Evolutionary conservation across 2,113 vertebrate species (phyloP).

Genomic region (Perca schrenkii): DNA sequence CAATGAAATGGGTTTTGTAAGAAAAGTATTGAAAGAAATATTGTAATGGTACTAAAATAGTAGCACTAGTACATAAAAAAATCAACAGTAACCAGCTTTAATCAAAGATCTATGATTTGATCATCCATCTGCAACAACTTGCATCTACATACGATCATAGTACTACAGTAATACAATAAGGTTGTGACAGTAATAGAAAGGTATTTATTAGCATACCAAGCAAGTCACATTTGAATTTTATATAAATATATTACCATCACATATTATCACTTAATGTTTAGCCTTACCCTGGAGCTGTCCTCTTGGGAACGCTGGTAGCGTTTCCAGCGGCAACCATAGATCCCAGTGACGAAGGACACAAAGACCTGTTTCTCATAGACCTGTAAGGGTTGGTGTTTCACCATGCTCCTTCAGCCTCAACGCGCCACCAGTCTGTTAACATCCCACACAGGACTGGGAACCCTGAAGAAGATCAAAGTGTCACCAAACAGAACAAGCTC

Average conservation of each 20-base stretch:
- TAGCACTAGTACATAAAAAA: not conserved
- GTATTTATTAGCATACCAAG: not conserved
- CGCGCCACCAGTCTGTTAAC: conserved; percentile 79
- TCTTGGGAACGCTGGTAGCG: conserved; percentile 99
- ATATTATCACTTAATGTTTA: not conserved
- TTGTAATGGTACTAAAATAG: not conserved
- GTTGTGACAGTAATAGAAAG: not conserved
- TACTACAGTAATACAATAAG: not conserved
- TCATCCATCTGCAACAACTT: not conserved
- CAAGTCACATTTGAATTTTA: not conserved
- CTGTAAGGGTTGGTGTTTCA: conserved; percentile 98
- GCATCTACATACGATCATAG: not conserved
- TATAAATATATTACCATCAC: not conserved
- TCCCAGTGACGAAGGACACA: conserved; percentile 95
- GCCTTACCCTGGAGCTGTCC: conserved; percentile 92
- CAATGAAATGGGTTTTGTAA: not conserved
- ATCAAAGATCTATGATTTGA: not conserved
- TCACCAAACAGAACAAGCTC: conserved; percentile 10
- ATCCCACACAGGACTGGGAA: conserved; percentile 86
- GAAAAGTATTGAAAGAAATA: not conserved
- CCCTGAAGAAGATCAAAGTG: conserved; percentile 72
- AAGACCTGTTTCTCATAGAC: conserved; percentile 98
- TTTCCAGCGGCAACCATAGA: conserved; percentile 99
- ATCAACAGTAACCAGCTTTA: not conserved
- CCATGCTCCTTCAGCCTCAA: conserved; percentile 92